Evolutionary conservation across 2,797 vertebrate species (phyloP).

Genomic region (Sebastolobus alascanus): DNA sequence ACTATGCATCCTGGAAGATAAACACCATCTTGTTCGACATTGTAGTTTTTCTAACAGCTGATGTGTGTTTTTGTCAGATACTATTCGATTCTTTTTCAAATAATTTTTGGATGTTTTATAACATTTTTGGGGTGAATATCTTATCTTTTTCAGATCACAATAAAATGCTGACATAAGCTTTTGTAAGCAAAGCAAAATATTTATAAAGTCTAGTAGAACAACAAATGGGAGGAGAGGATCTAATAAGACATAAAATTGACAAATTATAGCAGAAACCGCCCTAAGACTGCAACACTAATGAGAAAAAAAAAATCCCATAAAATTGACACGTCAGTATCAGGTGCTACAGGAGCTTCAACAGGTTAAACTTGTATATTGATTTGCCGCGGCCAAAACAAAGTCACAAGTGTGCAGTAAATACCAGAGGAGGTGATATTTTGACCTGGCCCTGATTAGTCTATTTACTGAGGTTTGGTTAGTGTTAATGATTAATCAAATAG

Average conservation of each 20-base stretch:
- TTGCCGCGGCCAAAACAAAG: slow-evolving; percentile 69
- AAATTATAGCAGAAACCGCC: background rate
- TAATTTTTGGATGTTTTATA: background rate
- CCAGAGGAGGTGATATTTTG: slow-evolving; percentile 75
- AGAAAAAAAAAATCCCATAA: background rate
- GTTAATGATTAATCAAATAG: slow-evolving; percentile 81
- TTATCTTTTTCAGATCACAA: background rate
- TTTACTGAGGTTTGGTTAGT: slow-evolving; percentile 74
- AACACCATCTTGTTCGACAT: background rate
- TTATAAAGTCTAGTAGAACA: background rate
- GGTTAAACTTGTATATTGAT: slow-evolving; percentile 73
- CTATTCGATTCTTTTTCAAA: background rate
- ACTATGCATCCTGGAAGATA: background rate
- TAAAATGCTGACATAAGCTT: background rate
- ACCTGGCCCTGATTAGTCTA: slow-evolving; percentile 69
- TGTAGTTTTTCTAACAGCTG: slow-evolving; percentile 4
- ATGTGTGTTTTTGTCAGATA: slow-evolving; percentile 7
- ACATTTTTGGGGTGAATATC: background rate
- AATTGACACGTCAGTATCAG: slow-evolving; percentile 28
- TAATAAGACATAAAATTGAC: background rate
- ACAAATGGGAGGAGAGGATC: background rate
- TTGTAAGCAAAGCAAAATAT: background rate
- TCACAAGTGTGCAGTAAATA: slow-evolving; percentile 83
- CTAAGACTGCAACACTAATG: background rate
- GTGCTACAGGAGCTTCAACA: slow-evolving; percentile 56